These are phyloP conservation scores for Andrena cerasifolii DNA, from an alignment of 1,140 invertebrate species.

Conservation along the genomic window DNA sequence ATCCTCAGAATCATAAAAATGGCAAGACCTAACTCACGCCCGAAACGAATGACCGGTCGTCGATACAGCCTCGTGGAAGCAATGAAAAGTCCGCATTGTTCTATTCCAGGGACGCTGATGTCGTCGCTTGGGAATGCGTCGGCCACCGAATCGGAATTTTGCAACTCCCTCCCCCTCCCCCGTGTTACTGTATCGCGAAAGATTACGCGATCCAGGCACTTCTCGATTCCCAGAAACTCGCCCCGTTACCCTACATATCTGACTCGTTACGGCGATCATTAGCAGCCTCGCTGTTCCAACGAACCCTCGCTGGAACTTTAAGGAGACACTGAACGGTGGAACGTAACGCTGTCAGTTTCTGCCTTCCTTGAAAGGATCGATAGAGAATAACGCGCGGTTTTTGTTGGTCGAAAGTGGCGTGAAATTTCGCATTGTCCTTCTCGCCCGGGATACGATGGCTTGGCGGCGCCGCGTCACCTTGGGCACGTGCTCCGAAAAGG, in stretches of 20 bases:
- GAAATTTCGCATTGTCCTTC: no score
- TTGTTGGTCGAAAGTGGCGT: no score
- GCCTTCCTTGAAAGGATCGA: no score
- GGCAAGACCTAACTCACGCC: no score
- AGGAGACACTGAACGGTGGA: no score
- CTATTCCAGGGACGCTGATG: neutral
- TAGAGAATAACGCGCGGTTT: no score
- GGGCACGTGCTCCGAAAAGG: neutral
- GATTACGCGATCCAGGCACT: neutral
- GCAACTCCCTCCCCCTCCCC: neutral
- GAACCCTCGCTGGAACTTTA: neutral
- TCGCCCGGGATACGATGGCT: no score
- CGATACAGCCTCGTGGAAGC: no score
- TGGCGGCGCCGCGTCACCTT: neutral
- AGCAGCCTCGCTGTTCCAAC: neutral
- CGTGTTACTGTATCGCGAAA: slow-evolving; percentile 6
- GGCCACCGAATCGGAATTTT: neutral
- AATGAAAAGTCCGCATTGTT: neutral
- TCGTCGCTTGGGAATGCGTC: slow-evolving; percentile 14
- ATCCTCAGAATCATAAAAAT: no score
- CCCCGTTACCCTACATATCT: neutral
- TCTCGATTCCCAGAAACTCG: neutral
- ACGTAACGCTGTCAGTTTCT: no score
- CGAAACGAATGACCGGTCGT: no score
- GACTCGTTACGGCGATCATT: neutral